Percentiles rank a stretch among this genome's conserved stretches.
These are phyloP conservation scores for Tokudaia tokunoshimensis DNA, from an alignment of 2,797 vertebrate genomes.

Conservation along the genomic window DNA sequence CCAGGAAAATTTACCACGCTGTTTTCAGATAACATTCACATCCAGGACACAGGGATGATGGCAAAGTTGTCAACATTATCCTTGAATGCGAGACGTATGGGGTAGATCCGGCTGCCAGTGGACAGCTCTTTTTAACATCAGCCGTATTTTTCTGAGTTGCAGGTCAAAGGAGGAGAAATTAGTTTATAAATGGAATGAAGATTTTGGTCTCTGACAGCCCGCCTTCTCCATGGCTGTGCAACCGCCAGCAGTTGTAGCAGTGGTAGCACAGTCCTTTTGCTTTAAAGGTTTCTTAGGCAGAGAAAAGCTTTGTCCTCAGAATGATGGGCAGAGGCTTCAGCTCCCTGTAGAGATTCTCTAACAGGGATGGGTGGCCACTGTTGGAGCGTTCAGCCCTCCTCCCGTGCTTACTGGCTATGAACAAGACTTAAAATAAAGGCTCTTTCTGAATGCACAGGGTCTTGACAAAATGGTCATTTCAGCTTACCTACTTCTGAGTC, in stretches of 20 bases:
- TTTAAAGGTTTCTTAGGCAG: conserved; percentile 3
- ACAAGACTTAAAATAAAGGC: neutral
- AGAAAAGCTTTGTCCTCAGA: neutral
- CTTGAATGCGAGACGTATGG: conserved; percentile 32
- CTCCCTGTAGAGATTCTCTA: neutral
- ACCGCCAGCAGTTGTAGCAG: neutral
- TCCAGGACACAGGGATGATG: conserved; percentile 39
- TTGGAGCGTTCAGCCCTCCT: neutral
- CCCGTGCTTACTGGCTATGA: neutral
- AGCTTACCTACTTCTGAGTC: neutral
- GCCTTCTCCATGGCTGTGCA: conserved; percentile 23
- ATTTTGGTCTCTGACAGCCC: neutral
- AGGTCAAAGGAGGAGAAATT: conserved; percentile 35
- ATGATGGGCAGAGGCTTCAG: neutral
- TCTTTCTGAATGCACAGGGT: neutral
- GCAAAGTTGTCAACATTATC: conserved; percentile 6
- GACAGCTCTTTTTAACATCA: conserved; percentile 63
- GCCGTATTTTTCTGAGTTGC: conserved; percentile 41
- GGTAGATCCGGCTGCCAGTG: neutral
- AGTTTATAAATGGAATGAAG: conserved; percentile 31
- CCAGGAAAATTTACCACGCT: conserved; percentile 19
- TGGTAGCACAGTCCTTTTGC: conserved; percentile 13
- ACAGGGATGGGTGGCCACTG: neutral
- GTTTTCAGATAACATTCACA: conserved; percentile 49
- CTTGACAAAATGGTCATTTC: neutral